These are phyloP conservation scores for Melanocharis versteri DNA, from an alignment of 2,113 vertebrate genomes.

Conservation along the genomic window DNA sequence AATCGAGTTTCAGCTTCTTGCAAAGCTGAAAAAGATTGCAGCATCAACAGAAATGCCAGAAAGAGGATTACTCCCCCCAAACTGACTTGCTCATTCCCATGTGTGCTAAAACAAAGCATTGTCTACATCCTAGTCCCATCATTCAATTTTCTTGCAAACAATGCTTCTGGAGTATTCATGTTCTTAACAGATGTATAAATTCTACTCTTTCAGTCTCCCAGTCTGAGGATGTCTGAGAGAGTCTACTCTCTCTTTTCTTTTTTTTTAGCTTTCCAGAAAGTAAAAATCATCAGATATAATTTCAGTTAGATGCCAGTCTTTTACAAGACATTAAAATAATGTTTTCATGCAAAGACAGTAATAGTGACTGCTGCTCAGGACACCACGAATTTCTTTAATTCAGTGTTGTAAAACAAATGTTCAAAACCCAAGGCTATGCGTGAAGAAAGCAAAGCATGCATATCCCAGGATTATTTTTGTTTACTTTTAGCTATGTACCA, in stretches of 20 bases:
- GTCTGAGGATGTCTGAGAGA: neutral
- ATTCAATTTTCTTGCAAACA: neutral
- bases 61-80: neutral
- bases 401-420: neutral
- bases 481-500: conserved; percentile 69
- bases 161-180: neutral
- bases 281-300: neutral
- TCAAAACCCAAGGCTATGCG: neutral
- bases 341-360: neutral
- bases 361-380: neutral
- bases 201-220: neutral
- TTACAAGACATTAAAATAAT: neutral
- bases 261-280: neutral
- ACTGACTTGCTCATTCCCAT: neutral
- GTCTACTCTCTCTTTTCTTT: neutral
- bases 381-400: neutral
- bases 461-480: neutral
- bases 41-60: neutral
- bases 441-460: neutral
- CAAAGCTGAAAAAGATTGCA: conserved; percentile 77
- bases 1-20: conserved; percentile 91
- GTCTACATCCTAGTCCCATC: neutral
- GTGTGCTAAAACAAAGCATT: neutral
- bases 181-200: neutral
- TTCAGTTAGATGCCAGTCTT: neutral